Conservation (phyloP, 2,797 vertebrate genomes). For the Delichon dasypus region DNA sequence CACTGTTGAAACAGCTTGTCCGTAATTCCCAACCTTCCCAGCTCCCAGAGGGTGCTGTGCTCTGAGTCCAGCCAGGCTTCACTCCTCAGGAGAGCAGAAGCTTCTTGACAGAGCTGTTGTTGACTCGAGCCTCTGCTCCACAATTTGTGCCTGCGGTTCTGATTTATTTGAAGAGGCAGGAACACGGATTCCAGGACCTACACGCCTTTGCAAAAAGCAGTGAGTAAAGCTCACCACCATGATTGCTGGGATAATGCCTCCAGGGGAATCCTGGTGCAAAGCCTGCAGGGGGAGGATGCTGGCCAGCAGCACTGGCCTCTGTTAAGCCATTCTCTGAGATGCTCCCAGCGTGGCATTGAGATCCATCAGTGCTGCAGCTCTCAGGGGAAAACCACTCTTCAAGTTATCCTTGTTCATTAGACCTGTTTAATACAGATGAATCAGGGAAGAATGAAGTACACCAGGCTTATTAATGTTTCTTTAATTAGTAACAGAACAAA, state of each 20-base stretch:
- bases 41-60: neutral
- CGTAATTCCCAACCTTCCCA: neutral
- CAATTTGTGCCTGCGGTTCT: neutral
- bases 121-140: neutral
- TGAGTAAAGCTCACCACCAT: neutral
- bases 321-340: neutral
- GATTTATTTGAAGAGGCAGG: neutral
- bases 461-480: neutral
- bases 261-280: neutral
- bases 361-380: neutral
- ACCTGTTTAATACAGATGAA: neutral
- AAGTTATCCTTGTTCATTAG: neutral
- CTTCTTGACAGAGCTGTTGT: neutral
- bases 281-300: neutral
- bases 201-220: neutral
- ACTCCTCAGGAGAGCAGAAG: neutral
- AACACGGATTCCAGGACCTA: neutral
- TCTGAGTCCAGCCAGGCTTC: neutral
- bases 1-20: neutral
- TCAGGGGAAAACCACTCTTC: neutral
- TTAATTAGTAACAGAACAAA: conserved; percentile 35
- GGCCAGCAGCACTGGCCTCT: neutral
- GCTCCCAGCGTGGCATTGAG: neutral
- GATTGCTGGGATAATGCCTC: neutral
- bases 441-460: neutral